Conservation (phyloP, 1,140 invertebrate species). For the Glossosoma conforme region DNA sequence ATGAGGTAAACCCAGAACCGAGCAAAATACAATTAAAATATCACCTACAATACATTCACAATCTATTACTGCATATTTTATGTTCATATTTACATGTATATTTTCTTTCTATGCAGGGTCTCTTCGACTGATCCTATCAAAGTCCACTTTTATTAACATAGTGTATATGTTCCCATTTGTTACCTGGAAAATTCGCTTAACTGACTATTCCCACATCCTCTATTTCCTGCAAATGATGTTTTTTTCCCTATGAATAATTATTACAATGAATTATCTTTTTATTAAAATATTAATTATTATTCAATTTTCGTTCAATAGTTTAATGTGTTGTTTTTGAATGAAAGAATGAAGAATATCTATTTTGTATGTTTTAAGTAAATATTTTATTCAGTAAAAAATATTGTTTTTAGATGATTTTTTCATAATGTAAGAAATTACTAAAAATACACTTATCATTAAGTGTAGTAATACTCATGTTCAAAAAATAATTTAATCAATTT, state of each 20-base stretch:
- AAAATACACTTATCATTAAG: no score
- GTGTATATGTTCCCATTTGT: not conserved
- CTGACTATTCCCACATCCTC: constrained; percentile 9
- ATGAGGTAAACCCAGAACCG: constrained; percentile 19
- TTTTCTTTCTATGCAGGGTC: constrained; percentile 21
- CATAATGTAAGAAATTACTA: no score
- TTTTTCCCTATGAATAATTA: not conserved
- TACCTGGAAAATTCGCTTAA: constrained; percentile 18
- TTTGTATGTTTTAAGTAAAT: no score
- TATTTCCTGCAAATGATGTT: constrained; percentile 8
- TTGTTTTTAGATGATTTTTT: no score
- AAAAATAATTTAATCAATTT: no score
- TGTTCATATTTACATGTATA: not conserved
- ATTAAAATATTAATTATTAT: constrained; percentile 2
- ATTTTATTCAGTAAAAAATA: no score
- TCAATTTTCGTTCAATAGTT: not conserved
- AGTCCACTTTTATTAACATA: constrained; percentile 3
- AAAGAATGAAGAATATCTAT: no score
- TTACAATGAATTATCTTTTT: not conserved
- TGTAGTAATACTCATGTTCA: no score
- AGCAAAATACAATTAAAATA: not conserved
- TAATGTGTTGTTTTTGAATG: not conserved
- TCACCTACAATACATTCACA: not conserved
- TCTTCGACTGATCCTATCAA: constrained; percentile 31
- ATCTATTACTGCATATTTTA: not conserved